These are phyloP conservation scores for Ceraclea dissimilis DNA, from an alignment of 2,888 invertebrate genomes.

Conservation along the genomic window DNA sequence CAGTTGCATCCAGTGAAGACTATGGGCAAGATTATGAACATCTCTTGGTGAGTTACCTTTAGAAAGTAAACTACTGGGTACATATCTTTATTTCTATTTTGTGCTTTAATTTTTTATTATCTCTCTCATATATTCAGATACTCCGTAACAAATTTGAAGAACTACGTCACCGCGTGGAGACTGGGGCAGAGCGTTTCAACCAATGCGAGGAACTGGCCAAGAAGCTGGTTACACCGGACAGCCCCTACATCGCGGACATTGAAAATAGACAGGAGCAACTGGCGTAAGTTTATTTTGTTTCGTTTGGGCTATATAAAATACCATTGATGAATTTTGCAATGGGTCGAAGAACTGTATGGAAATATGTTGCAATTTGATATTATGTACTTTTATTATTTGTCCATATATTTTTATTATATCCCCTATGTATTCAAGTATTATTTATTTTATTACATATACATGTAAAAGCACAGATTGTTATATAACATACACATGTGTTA, in stretches of 20 bases:
- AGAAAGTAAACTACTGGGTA: background rate
- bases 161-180: conserved; percentile 82
- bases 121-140: no score
- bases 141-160: conserved; percentile 89
- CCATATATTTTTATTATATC: no score
- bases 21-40: conserved; percentile 94
- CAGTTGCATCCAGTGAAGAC: conserved; percentile 84
- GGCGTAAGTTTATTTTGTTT: conserved; percentile 52
- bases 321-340: background rate
- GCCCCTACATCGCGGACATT: conserved; percentile 78
- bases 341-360: no score
- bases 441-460: no score
- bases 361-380: no score
- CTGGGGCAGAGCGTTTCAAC: conserved; percentile 82
- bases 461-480: no score
- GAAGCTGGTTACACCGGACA: conserved; percentile 77
- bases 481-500: no score
- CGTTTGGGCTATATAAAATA: no score
- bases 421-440: no score
- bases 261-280: conserved; percentile 80
- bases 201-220: conserved; percentile 86
- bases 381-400: no score
- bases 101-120: background rate
- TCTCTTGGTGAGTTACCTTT: conserved; percentile 50
- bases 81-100: background rate